phyloP scores from a whole-genome alignment of 2,113 vertebrate species.

The Pogonocichla stellata region DNA sequence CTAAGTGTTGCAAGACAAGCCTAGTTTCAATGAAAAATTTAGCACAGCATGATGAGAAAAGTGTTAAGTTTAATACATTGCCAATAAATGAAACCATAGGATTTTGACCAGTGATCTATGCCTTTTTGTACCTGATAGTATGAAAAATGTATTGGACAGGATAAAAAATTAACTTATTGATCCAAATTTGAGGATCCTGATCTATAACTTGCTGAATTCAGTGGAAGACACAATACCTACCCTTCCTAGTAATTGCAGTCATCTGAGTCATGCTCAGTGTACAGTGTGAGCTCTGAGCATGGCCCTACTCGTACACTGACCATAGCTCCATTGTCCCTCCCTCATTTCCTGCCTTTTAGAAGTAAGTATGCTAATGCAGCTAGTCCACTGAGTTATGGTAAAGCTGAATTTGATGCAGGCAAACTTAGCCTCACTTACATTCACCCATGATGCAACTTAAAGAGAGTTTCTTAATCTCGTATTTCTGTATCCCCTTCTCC shows the following conservation, averaged over 20 bases:
- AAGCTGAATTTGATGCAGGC: neutral
- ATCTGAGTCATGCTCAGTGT: neutral
- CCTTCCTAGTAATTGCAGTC: rapidly evolving
- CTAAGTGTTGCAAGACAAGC: neutral
- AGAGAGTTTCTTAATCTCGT: neutral
- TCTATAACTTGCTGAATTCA: neutral
- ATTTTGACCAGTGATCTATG: neutral
- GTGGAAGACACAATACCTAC: neutral
- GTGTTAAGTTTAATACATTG: neutral
- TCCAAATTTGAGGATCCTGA: neutral
- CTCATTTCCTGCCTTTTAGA: neutral
- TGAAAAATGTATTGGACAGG: neutral
- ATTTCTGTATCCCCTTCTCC: neutral
- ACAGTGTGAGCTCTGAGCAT: neutral
- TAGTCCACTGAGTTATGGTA: neutral
- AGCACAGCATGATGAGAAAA: neutral
- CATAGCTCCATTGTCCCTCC: neutral
- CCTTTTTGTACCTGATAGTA: neutral
- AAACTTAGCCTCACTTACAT: neutral
- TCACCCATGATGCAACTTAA: neutral
- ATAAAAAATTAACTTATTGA: neutral
- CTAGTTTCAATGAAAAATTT: neutral
- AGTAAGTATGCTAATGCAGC: neutral
- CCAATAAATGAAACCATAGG: neutral
- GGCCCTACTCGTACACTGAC: neutral